Evolutionary conservation across 2,113 vertebrate genomes (phyloP), one percentile per base, ranked within the genome.

Genomic region (Solea solea): DNA sequence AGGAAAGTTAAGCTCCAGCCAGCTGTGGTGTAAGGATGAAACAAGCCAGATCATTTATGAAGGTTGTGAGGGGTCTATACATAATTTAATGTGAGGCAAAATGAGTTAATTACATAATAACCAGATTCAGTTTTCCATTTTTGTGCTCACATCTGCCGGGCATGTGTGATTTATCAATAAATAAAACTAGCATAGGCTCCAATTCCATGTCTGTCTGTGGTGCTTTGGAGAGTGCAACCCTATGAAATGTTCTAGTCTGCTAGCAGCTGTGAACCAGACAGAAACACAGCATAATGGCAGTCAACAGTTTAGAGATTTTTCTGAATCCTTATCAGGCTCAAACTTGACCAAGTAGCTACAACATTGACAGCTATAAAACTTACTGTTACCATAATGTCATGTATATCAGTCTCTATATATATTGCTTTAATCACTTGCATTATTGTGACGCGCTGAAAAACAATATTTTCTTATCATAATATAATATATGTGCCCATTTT

Each of bases 31-130:
- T 48, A 74, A 60, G 61, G 73, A 56, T 78, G 79, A 83, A 85
- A 88, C 72, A 87, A 86, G 72, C 66, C 59, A 82, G 81, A 91
- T 87, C 74, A 63, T 64, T 56, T 67, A 55, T 64, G 76, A 83
- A 71, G 70, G 64, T 58, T 75, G 5, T 34, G 67, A 76, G 49
- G 44, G 15, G 61, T 27, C 57, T 62, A 41, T 50, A 59, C 64
- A 74, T 78, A 46, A 70, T 84, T 85, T 68, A 77, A 72, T 67
- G 21, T 7, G 45, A n/a, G 59, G 1, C 49, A 50, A 57, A 78
- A 74, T 21, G 27, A 64, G 49, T 64, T 80, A 81, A 80, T 72
- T 15, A 34, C 50, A 11, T 64, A 34, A 72, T 27, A n/a, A 65
- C 46, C 28, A 58, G 51, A 74, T 59, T 61, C 21, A 61, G 34